Conservation (phyloP, 2,113 vertebrate species). For the Eulemur rufifrons region DNA sequence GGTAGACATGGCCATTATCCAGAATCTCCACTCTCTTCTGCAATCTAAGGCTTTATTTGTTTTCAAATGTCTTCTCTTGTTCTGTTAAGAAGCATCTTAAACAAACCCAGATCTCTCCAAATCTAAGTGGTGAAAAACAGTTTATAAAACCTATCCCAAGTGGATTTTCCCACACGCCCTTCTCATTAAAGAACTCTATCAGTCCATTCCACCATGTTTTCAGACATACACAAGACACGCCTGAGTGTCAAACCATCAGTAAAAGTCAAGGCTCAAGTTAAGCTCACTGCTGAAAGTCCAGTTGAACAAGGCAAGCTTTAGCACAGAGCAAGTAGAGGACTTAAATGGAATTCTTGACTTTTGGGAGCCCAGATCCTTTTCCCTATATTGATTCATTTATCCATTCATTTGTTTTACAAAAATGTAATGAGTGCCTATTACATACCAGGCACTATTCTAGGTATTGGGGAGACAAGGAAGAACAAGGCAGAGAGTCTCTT, state of each 20-base stretch:
- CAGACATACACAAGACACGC: not conserved
- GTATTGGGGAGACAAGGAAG: not conserved
- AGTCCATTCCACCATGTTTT: not conserved
- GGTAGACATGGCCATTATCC: not conserved
- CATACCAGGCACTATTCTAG: not conserved
- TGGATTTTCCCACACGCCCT: not conserved
- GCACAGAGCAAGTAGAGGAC: not conserved
- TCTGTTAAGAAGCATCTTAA: conserved; percentile 8
- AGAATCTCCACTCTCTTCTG: not conserved
- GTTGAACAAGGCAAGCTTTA: not conserved
- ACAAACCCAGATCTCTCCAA: not conserved
- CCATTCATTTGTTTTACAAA: not conserved
- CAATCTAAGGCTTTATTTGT: not conserved
- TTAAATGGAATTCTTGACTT: not conserved
- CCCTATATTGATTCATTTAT: not conserved
- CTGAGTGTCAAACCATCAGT: not conserved
- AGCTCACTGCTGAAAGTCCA: not conserved
- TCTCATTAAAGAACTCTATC: not conserved
- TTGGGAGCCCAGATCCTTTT: not conserved
- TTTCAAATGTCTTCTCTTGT: not conserved
- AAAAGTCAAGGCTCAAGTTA: not conserved
- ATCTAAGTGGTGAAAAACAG: not conserved
- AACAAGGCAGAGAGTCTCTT: not conserved
- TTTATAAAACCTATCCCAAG: not conserved
- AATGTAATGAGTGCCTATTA: not conserved